These are phyloP conservation scores for Turritopsis dohrnii DNA, from an alignment of 30 jellyfish, hydroid and myxozoan genomes.

Conservation along the genomic window DNA sequence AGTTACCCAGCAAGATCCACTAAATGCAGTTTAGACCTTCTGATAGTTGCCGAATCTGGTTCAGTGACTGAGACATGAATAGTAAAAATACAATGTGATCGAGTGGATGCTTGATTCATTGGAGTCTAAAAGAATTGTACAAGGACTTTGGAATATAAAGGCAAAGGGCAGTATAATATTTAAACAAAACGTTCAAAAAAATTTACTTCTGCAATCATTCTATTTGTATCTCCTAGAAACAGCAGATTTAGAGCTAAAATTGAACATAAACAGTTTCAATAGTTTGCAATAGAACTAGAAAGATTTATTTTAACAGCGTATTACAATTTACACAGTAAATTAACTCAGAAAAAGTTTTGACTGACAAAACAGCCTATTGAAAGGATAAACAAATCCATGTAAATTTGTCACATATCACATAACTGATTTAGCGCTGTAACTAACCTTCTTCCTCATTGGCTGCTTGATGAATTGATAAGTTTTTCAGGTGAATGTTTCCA, in stretches of 20 bases:
- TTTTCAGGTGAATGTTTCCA: conserved; percentile 86
- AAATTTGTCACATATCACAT: no score
- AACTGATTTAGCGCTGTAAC: background rate
- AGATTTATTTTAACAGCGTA: no score
- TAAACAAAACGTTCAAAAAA: background rate
- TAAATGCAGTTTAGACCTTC: conserved; percentile 82
- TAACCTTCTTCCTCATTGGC: conserved; percentile 87
- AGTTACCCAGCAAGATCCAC: conserved; percentile 96
- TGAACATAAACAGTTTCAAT: background rate
- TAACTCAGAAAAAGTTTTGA: no score
- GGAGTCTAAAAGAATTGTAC: conserved; percentile 62
- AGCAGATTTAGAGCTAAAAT: conserved; percentile 71
- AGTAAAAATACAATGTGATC: conserved; percentile 93
- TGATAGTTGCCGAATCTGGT: conserved; percentile 63
- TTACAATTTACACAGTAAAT: no score
- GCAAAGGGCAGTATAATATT: background rate
- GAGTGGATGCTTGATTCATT: conserved; percentile 97
- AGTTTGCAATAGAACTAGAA: background rate
- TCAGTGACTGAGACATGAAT: conserved; percentile 76
- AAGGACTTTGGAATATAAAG: background rate
- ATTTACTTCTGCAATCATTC: conserved; percentile 96
- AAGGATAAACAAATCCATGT: no score
- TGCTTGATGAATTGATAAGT: conserved; percentile 80
- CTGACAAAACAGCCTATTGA: no score
- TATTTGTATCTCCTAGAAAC: conserved; percentile 93